Conservation (phyloP, 2,113 vertebrate genomes). For the Orientallactaga bullata region DNA sequence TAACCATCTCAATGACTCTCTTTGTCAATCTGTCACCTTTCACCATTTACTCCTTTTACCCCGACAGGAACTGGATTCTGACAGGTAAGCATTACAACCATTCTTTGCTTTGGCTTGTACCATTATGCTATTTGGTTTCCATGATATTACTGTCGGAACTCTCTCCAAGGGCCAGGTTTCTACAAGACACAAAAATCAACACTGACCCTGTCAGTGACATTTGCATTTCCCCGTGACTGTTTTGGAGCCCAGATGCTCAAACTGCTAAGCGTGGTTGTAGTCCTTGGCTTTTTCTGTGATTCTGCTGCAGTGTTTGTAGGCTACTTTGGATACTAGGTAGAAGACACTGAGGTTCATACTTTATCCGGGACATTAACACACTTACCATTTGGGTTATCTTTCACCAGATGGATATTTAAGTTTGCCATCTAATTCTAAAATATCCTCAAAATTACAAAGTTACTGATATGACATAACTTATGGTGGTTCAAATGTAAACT, state of each 20-base stretch:
- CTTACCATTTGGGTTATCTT: background rate
- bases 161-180: background rate
- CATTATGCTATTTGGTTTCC: background rate
- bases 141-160: background rate
- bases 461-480: no score
- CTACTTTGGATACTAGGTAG: background rate
- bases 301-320: background rate
- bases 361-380: background rate
- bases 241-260: background rate
- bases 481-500: no score
- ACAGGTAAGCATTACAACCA: background rate
- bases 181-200: background rate
- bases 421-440: no score
- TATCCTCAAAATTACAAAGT: no score
- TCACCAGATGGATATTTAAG: background rate
- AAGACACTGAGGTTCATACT: background rate
- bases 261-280: background rate
- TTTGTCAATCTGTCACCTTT: background rate
- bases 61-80: background rate
- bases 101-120: background rate
- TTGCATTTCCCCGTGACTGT: background rate
- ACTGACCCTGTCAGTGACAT: background rate
- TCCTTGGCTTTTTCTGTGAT: background rate
- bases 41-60: background rate
- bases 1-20: background rate